phyloP scores from a whole-genome alignment of 2,888 invertebrate species.

The Trichogramma evanescens region DNA sequence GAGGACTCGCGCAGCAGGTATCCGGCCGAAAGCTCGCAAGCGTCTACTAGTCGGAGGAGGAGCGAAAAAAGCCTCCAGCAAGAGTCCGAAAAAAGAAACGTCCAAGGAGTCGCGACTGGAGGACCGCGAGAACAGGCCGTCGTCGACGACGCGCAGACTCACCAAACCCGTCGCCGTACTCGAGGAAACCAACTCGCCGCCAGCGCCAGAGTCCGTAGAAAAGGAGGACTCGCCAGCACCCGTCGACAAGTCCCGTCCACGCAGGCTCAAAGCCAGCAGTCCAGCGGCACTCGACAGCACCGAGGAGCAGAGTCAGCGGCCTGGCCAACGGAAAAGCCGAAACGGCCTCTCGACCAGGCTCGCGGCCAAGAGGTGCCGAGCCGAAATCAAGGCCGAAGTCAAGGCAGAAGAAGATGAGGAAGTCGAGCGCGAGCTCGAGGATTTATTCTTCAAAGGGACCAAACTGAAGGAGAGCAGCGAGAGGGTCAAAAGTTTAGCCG shows the following conservation, averaged over 20 bases:
- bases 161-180: slow-evolving; percentile 38
- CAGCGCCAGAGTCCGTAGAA: slow-evolving; percentile 27
- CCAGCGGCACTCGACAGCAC: slow-evolving; percentile 14
- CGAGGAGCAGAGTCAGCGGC: slow-evolving; percentile 29
- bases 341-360: slow-evolving; percentile 2
- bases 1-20: too few species aligned
- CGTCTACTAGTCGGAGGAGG: too few species aligned
- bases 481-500: neutral
- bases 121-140: slow-evolving; percentile 42
- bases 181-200: slow-evolving; percentile 39
- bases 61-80: neutral
- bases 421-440: slow-evolving; percentile 43
- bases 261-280: slow-evolving; percentile 7
- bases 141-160: neutral
- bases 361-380: slow-evolving; percentile 7
- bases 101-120: slow-evolving; percentile 36
- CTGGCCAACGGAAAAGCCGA: slow-evolving; percentile 25
- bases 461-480: slow-evolving; percentile 11
- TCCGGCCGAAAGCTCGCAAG: too few species aligned
- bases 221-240: slow-evolving; percentile 27
- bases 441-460: slow-evolving; percentile 29
- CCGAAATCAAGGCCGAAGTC: slow-evolving; percentile 38
- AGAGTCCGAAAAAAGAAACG: slow-evolving; percentile 11
- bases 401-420: slow-evolving; percentile 43
- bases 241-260: slow-evolving; percentile 10